Evolutionary conservation across 2,113 vertebrate genomes (phyloP).

Genomic region (Oreotrochilus melanogaster): DNA sequence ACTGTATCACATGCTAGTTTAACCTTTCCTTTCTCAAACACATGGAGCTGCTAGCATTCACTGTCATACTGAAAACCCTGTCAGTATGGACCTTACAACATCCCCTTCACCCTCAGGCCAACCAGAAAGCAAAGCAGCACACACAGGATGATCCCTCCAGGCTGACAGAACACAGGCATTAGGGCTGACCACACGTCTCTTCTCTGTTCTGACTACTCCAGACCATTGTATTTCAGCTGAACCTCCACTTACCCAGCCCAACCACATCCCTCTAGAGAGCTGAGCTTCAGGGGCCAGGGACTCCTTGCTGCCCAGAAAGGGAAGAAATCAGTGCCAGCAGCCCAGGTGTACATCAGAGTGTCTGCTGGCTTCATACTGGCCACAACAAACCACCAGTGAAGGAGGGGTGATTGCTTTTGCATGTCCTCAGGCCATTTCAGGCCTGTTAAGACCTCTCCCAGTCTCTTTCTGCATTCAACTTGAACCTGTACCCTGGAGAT

Average conservation of each 20-base stretch:
- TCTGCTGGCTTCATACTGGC: background rate
- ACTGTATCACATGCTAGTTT: background rate
- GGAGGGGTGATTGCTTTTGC: background rate
- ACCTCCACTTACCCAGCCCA: background rate
- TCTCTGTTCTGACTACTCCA: background rate
- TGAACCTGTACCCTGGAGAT: background rate
- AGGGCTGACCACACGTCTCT: background rate
- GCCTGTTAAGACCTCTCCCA: background rate
- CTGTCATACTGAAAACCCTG: background rate
- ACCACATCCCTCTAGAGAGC: background rate
- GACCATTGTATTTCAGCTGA: background rate
- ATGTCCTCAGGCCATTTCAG: background rate
- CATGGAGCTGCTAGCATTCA: background rate
- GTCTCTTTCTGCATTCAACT: background rate
- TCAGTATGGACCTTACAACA: accelerated
- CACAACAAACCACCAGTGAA: background rate
- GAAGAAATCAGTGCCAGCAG: background rate
- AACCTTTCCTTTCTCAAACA: background rate
- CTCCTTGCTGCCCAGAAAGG: background rate
- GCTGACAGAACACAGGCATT: background rate
- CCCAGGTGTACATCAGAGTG: background rate
- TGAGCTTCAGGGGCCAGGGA: background rate
- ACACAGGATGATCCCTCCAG: background rate
- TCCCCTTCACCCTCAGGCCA: background rate
- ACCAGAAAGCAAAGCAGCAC: background rate